Evolutionary conservation across 2,113 vertebrate genomes (phyloP).

Genomic region (Phodopus roborovskii): DNA sequence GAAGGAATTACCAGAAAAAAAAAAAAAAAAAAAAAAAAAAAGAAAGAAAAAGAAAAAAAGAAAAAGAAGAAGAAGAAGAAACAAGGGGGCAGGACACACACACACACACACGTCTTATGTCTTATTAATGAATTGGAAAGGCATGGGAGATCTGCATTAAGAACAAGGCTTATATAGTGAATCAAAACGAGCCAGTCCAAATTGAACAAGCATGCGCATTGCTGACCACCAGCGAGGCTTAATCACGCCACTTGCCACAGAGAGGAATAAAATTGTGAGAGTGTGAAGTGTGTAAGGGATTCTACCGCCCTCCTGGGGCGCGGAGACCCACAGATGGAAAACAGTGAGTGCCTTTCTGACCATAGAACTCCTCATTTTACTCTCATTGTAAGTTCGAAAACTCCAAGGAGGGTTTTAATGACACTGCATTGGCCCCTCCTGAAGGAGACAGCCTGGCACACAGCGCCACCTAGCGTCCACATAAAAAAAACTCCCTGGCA

Average conservation of each 20-base stretch:
- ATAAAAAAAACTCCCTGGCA: constrained; percentile 62
- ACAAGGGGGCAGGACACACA: neutral
- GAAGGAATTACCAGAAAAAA: neutral
- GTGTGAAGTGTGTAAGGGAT: constrained; percentile 78
- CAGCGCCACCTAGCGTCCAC: constrained; percentile 86
- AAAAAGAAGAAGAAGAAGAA: too few species aligned
- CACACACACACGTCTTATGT: neutral
- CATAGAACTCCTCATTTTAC: constrained; percentile 55
- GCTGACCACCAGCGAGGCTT: constrained; percentile 56
- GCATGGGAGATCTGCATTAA: constrained; percentile 33
- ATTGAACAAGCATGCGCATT: constrained; percentile 10
- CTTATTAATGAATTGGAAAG: neutral
- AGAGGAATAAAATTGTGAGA: constrained; percentile 78
- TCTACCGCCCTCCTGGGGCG: constrained; percentile 71
- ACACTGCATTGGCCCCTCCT: constrained; percentile 33
- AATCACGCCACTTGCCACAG: constrained; percentile 62
- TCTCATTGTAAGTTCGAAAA: constrained; percentile 59
- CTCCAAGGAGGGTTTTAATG: constrained; percentile 69
- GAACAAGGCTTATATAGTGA: constrained; percentile 13
- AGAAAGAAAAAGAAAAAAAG: too few species aligned
- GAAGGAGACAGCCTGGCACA: constrained; percentile 77
- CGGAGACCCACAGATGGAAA: constrained; percentile 69
- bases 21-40: neutral
- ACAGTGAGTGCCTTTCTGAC: constrained; percentile 57
- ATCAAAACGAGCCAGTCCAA: constrained; percentile 35